Conservation (phyloP, 2,113 vertebrate genomes). For the Turdus rufiventris region DNA sequence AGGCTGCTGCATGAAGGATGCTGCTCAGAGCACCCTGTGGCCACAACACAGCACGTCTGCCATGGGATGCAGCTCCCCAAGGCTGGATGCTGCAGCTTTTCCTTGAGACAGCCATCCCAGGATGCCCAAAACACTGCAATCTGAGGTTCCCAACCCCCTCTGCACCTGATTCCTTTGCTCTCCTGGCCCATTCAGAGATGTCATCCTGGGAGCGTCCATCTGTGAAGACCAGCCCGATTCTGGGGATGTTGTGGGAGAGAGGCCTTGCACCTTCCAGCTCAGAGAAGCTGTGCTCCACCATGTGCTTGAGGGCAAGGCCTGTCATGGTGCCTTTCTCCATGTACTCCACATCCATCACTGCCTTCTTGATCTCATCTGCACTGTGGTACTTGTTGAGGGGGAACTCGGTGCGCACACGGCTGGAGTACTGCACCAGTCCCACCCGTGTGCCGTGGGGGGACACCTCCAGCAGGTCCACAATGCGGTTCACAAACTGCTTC, state of each 20-base stretch:
- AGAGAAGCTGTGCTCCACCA: conserved; percentile 94
- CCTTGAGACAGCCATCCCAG: neutral
- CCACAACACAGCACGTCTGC: accelerated
- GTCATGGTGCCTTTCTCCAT: conserved; percentile 99
- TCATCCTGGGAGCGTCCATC: conserved; percentile 97
- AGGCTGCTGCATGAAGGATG: neutral
- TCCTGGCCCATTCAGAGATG: conserved; percentile 89
- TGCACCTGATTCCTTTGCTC: conserved; percentile 89
- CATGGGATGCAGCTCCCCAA: neutral
- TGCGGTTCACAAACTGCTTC: conserved; percentile 95
- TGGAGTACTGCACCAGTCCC: conserved; percentile 95
- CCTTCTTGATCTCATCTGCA: conserved; percentile 85
- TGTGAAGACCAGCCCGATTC: conserved; percentile 91
- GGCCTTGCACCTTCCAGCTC: conserved; percentile 83
- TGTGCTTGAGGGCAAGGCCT: conserved; percentile 90
- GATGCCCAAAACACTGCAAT: neutral
- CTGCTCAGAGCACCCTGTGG: neutral
- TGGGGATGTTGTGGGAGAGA: conserved; percentile 77
- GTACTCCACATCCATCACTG: conserved; percentile 89
- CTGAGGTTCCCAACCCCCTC: neutral
- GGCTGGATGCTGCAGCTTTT: neutral
- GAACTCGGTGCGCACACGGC: conserved; percentile 92
- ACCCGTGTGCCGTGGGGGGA: conserved; percentile 86
- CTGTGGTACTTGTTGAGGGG: conserved; percentile 86
- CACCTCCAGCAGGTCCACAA: conserved; percentile 92